Evolutionary conservation across 2,888 invertebrate genomes (phyloP).

Genomic region (Lasioglossum zephyrum): DNA sequence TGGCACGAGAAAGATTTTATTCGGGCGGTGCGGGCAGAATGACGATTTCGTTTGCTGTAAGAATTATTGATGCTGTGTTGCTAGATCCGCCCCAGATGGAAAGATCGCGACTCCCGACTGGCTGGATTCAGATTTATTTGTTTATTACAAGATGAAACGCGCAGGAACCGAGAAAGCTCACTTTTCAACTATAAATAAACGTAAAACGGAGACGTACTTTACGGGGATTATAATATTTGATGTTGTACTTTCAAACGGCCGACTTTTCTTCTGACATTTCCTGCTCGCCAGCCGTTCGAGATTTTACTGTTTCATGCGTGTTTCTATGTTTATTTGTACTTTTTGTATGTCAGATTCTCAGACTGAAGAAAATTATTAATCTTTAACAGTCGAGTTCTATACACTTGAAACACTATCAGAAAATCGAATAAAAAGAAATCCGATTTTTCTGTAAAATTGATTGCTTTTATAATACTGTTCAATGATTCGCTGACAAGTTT

Average conservation of each 20-base stretch:
- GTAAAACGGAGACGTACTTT: constrained; percentile 1
- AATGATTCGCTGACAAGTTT: background rate
- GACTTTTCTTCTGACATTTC: background rate
- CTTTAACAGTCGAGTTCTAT: too few relatives aligned
- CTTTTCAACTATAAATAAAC: background rate
- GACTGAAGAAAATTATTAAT: background rate
- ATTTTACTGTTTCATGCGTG: background rate
- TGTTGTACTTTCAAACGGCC: background rate
- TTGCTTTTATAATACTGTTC: background rate
- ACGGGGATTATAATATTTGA: constrained; percentile 4
- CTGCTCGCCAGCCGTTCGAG: background rate
- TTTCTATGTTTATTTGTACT: background rate
- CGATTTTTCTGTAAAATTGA: background rate
- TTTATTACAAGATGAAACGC: background rate
- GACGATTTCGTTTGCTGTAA: constrained; percentile 12
- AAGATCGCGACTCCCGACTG: background rate
- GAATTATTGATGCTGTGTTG: constrained; percentile 13
- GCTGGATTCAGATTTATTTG: constrained; percentile 1
- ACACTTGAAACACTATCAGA: too few relatives aligned
- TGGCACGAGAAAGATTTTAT: constrained; percentile 22
- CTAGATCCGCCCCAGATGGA: background rate
- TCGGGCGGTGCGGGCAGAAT: constrained; percentile 2
- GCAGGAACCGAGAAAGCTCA: background rate
- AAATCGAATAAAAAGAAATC: too few relatives aligned
- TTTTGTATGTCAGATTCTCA: background rate